Evolutionary conservation across 2,797 vertebrate species (phyloP).

Genomic region (Rhinatrema bivittatum): DNA sequence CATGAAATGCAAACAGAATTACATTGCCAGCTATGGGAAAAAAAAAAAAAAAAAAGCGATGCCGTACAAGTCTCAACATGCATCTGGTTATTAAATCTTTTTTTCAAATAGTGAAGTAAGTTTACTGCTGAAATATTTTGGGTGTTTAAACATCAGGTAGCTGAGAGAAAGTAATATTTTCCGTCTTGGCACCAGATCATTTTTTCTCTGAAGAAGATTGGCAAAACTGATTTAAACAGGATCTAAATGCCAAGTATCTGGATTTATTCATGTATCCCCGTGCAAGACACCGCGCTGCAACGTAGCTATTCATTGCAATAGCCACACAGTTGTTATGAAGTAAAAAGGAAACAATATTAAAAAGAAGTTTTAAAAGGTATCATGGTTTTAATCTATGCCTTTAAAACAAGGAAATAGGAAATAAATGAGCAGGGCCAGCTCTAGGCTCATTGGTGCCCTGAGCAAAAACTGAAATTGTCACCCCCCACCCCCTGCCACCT

Average conservation of each 20-base stretch:
- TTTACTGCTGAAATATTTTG: constrained; percentile 80
- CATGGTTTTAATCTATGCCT: no score
- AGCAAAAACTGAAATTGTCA: no score
- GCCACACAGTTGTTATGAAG: constrained; percentile 30
- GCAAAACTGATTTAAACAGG: background rate
- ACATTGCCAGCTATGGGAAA: constrained; percentile 57
- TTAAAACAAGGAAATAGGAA: no score
- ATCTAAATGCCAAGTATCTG: background rate
- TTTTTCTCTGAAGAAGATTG: no score
- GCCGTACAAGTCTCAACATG: constrained; percentile 68
- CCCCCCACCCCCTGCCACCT: no score
- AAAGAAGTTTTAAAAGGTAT: no score
- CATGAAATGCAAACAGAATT: constrained; percentile 47
- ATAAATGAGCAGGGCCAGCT: no score
- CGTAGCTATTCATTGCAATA: no score
- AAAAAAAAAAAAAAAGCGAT: constrained; percentile 55
- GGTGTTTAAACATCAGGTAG: constrained; percentile 47
- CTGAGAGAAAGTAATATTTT: constrained; percentile 35
- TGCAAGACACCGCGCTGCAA: no score
- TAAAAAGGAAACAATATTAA: constrained; percentile 18
- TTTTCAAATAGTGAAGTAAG: constrained; percentile 73
- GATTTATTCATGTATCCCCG: background rate
- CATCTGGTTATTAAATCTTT: constrained; percentile 81
- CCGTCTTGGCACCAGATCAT: constrained; percentile 13
- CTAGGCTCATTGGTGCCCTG: no score